Conservation (phyloP, 2,797 vertebrate species). For the Schizopygopsis malacanthus region DNA sequence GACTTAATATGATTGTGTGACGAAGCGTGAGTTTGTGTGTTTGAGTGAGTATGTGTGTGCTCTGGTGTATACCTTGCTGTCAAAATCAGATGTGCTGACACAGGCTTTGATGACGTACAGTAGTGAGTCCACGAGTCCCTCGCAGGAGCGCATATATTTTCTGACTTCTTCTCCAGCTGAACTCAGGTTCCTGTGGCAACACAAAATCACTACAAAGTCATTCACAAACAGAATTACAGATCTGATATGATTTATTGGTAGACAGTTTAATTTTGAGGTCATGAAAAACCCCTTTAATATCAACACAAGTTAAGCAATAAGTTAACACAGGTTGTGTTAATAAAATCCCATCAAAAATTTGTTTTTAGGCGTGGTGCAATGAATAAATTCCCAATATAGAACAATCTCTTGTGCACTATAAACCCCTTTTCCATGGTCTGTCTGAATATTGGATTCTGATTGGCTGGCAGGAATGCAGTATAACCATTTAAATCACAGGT, state of each 20-base stretch:
- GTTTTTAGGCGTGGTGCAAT: no score
- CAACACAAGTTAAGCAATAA: background rate
- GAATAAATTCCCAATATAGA: no score
- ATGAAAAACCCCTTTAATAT: background rate
- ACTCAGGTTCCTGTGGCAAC: constrained; percentile 90
- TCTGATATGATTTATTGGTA: background rate
- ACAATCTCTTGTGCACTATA: no score
- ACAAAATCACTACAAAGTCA: background rate
- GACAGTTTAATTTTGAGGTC: background rate
- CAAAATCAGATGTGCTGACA: constrained; percentile 97
- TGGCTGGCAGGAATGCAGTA: no score
- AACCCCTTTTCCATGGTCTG: no score
- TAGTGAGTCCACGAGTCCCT: constrained; percentile 94
- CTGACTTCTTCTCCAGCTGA: constrained; percentile 95
- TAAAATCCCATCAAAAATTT: no score
- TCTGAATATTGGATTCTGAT: no score
- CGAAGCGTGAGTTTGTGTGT: constrained; percentile 7
- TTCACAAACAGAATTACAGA: background rate
- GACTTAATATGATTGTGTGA: background rate
- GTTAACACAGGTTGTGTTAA: background rate
- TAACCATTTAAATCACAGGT: no score
- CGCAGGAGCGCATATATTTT: constrained; percentile 94
- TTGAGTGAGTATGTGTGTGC: constrained; percentile 12
- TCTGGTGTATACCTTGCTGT: constrained; percentile 87
- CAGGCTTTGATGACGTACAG: constrained; percentile 97